These are phyloP conservation scores for Actenoides lindsayi DNA, from an alignment of 2,113 vertebrate genomes.

Conservation along the genomic window DNA sequence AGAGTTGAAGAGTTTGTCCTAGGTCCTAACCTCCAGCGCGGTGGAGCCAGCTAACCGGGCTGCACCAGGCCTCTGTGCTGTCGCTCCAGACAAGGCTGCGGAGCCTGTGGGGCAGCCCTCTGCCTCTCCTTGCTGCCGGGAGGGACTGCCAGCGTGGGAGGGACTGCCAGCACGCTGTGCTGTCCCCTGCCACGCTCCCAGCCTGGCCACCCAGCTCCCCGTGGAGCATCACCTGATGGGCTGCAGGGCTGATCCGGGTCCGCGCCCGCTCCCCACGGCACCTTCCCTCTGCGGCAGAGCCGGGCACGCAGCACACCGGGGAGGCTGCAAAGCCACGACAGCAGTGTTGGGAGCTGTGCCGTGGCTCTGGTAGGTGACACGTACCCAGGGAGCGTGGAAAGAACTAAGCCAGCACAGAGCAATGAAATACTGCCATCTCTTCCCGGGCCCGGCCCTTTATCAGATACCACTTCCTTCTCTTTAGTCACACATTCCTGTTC, in stretches of 20 bases:
- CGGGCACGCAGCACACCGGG: not conserved
- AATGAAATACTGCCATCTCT: not conserved
- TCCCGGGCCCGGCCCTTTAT: not conserved
- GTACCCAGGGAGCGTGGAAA: not conserved
- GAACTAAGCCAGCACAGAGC: not conserved
- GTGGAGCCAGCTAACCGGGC: not conserved
- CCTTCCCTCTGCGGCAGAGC: not conserved
- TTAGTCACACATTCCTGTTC: not conserved
- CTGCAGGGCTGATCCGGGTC: not conserved
- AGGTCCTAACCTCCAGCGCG: not conserved
- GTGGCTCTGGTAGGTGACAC: not conserved
- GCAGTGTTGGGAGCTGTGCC: not conserved
- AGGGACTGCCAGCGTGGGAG: not conserved
- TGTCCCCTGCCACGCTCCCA: not conserved
- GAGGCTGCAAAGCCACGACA: not conserved
- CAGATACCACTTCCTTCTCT: not conserved
- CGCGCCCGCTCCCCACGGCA: fast-evolving
- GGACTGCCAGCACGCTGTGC: not conserved
- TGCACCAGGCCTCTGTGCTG: not conserved
- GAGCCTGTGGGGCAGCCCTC: not conserved
- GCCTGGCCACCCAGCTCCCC: not conserved
- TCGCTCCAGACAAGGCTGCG: not conserved
- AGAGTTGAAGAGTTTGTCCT: not conserved
- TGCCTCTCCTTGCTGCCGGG: not conserved
- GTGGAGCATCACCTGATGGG: not conserved